A percentile compares a stretch with the other conserved stretches of the same genome.
These are phyloP conservation scores for Plutella xylostella DNA, from an alignment of 2,888 invertebrate genomes.

Conservation along the genomic window DNA sequence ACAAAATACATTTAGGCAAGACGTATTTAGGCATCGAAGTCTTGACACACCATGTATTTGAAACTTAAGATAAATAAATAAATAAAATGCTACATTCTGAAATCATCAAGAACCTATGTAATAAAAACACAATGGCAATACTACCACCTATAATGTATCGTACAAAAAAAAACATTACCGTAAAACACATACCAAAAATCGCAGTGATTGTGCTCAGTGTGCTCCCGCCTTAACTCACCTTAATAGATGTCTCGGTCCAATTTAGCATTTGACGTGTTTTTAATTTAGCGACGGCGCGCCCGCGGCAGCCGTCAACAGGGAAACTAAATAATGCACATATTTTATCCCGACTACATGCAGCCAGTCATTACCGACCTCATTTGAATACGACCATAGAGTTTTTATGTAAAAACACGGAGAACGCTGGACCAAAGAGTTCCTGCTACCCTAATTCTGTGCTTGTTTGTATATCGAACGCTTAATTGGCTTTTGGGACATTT, in stretches of 20 bases:
- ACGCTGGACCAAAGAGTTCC: no score
- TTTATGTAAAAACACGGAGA: no score
- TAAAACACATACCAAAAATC: no score
- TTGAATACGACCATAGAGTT: constrained; percentile 17
- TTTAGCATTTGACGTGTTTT: constrained; percentile 70
- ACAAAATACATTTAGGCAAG: no score
- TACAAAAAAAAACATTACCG: background rate
- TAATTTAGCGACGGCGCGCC: constrained; percentile 63
- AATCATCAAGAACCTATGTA: no score
- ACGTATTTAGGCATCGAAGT: no score
- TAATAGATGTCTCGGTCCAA: constrained; percentile 70
- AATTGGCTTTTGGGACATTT: constrained; percentile 4
- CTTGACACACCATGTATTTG: no score
- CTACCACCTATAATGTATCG: no score
- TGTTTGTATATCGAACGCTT: constrained; percentile 2
- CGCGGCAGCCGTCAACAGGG: constrained; percentile 54
- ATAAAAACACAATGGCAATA: no score
- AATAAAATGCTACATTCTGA: no score
- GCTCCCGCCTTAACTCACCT: constrained; percentile 36
- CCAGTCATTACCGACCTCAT: constrained; percentile 20
- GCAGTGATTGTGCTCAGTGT: no score
- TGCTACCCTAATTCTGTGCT: constrained; percentile 1
- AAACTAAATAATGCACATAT: constrained; percentile 55
- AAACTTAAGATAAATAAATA: no score
- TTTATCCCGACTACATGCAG: constrained; percentile 27